Evolutionary conservation across 1,140 invertebrate genomes (phyloP), one percentile per base, ranked within the genome.

Genomic region (Chironomus tepperi): DNA sequence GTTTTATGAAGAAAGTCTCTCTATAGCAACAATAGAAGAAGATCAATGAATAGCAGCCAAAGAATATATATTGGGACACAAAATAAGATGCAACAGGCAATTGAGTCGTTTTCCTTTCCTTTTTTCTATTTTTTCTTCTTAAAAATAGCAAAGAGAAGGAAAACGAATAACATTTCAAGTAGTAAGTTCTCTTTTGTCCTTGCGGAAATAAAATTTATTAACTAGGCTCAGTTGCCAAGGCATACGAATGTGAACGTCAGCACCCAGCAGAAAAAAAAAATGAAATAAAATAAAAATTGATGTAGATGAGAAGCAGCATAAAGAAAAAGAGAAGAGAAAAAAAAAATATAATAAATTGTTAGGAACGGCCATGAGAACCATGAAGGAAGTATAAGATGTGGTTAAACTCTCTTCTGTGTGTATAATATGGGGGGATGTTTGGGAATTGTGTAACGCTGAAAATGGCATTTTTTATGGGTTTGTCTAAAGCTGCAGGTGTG

Each of bases 151-250:
- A 10, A 47, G 8, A 15, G 8, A 47, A 47, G 43, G 43, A 57
- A 47, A 57, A 15, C 5, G n/a, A n/a, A 15, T n/a, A 57, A 57
- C 12, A n/a, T 57, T 57, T 57, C 47, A 34, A 34, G 24, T 34
- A 34, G 24, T 34, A 34, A 34, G 24, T 34, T 34, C n/a, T 34
- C 47, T 57, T 57, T 15, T 5, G 47, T 57, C 47, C 12, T 57
- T 15, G 12, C 47, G 65, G 19, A 70, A 70, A 70, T 70, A 18
- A 70, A 70, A 70, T 70, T 70, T 70, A 70, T 70, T 70, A 70
- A 70, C 65, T 19, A 18, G 16, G 65, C 16, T 70, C 19, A 70
- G 65, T 70, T 70, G 65, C 65, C 65, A 70, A 70, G 65, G 10
- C 16, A 21, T 16, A 57, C 9, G 7, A 57, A 57, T 7, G 9